Evolutionary conservation across 2,113 vertebrate genomes (phyloP).

Genomic region (Salminus brasiliensis): DNA sequence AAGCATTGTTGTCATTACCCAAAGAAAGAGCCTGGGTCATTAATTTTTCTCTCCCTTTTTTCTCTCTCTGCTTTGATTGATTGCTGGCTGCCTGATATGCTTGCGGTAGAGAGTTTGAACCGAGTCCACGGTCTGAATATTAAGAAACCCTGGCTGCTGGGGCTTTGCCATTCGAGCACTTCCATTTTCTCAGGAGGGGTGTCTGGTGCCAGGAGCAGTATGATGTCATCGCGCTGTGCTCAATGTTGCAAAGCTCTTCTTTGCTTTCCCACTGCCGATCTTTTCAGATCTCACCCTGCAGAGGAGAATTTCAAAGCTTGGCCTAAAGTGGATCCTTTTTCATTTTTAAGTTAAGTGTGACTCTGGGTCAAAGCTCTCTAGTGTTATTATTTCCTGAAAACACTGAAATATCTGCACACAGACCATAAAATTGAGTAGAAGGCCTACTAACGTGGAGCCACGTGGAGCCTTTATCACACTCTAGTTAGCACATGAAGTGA

Average conservation of each 20-base stretch:
- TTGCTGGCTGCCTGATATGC: conserved; percentile 48
- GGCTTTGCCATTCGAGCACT: conserved; percentile 44
- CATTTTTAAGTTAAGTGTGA: conserved; percentile 61
- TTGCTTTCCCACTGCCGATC: conserved; percentile 20
- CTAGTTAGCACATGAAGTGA: neutral
- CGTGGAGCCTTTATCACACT: neutral
- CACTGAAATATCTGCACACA: conserved; percentile 20
- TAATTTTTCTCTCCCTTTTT: conserved; percentile 30
- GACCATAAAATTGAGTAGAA: neutral
- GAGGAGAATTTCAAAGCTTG: conserved; percentile 59
- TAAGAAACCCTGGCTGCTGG: conserved; percentile 42
- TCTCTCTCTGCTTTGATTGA: conserved; percentile 51
- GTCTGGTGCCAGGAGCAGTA: conserved; percentile 50
- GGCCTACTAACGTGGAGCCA: neutral
- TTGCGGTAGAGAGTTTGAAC: conserved; percentile 39
- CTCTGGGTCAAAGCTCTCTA: conserved; percentile 52
- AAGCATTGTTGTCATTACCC: conserved; percentile 26
- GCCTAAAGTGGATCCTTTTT: conserved; percentile 50
- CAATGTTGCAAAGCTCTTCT: conserved; percentile 32
- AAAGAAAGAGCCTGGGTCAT: conserved; percentile 40
- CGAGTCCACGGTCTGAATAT: conserved; percentile 40
- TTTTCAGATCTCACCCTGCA: conserved; percentile 4
- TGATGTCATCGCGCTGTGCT: conserved; percentile 46
- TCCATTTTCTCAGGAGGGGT: conserved; percentile 49
- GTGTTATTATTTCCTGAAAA: conserved; percentile 54